A percentile compares a stretch with the other conserved stretches of the same genome.
Conservation (phyloP, 1,140 invertebrate genomes). For the Tribolium castaneum region DNA sequence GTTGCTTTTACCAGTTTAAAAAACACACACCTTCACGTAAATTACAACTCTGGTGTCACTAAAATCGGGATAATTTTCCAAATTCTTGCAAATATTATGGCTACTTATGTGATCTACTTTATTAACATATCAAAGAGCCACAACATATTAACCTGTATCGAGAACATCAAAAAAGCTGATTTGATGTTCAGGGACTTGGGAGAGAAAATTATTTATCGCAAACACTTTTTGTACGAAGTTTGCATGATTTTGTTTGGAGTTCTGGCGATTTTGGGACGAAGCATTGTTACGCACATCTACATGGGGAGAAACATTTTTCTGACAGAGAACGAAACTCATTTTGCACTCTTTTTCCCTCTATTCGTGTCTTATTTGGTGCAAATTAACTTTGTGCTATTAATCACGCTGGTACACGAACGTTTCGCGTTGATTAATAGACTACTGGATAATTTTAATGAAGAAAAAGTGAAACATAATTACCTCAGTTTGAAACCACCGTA, state of each 20-base stretch:
- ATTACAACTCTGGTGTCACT: slow-evolving; percentile 11
- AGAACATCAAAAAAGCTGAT: slow-evolving; percentile 28
- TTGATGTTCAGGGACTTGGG: neutral
- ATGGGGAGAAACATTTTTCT: slow-evolving; percentile 3
- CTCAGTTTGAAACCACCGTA: neutral
- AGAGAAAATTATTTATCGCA: slow-evolving; percentile 26
- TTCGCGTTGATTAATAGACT: slow-evolving; percentile 40
- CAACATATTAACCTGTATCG: slow-evolving; percentile 6
- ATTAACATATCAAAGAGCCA: neutral
- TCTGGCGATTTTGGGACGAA: neutral
- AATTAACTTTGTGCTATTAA: slow-evolving; percentile 27
- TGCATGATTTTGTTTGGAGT: slow-evolving; percentile 11
- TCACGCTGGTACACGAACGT: slow-evolving; percentile 20
- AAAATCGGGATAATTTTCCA: slow-evolving; percentile 37
- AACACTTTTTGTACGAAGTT: slow-evolving; percentile 21
- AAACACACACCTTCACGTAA: neutral
- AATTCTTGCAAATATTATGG: slow-evolving; percentile 6
- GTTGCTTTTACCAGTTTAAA: neutral
- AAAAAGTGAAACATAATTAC: neutral
- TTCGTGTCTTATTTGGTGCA: slow-evolving; percentile 35
- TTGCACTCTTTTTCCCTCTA: slow-evolving; percentile 18
- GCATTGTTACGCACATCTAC: neutral
- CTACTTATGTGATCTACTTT: slow-evolving; percentile 31
- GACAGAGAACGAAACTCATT: neutral
- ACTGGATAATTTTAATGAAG: slow-evolving; percentile 27